Conservation (phyloP, 2,113 vertebrate species). For the Poeciliopsis retropinna region DNA sequence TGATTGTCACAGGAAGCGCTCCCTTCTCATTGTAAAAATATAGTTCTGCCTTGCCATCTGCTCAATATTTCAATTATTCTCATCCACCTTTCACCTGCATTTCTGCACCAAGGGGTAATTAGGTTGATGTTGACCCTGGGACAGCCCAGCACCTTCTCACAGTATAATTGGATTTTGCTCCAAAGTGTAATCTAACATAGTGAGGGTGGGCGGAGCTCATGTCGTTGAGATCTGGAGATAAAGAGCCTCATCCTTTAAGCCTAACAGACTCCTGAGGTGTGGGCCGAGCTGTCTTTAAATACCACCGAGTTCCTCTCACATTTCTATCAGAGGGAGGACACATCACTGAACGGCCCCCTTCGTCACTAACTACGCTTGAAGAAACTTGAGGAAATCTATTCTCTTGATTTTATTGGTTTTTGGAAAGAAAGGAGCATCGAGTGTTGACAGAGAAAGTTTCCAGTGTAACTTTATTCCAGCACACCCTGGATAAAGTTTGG, state of each 20-base stretch:
- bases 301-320: constrained; percentile 14
- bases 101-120: not conserved
- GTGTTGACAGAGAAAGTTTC: not conserved
- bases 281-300: constrained; percentile 64
- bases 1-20: not conserved
- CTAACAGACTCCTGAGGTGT: constrained; percentile 41
- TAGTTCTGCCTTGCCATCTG: not conserved
- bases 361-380: not conserved
- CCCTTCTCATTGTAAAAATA: not conserved
- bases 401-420: not conserved
- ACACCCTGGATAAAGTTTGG: not conserved
- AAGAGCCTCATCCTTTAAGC: constrained; percentile 65
- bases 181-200: constrained; percentile 33
- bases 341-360: not conserved
- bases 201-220: constrained; percentile 20
- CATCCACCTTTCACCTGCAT: constrained; percentile 31
- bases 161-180: constrained; percentile 62
- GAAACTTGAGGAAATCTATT: constrained; percentile 15
- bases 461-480: not conserved
- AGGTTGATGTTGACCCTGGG: constrained; percentile 8
- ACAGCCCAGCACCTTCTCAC: constrained; percentile 37
- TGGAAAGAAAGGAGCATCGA: not conserved
- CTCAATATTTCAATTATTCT: constrained; percentile 24
- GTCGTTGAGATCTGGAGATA: constrained; percentile 58
- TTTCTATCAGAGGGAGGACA: constrained; percentile 15